These are phyloP conservation scores for Acanthopleura granulata DNA, from an alignment of 2,888 invertebrate species.

Conservation along the genomic window DNA sequence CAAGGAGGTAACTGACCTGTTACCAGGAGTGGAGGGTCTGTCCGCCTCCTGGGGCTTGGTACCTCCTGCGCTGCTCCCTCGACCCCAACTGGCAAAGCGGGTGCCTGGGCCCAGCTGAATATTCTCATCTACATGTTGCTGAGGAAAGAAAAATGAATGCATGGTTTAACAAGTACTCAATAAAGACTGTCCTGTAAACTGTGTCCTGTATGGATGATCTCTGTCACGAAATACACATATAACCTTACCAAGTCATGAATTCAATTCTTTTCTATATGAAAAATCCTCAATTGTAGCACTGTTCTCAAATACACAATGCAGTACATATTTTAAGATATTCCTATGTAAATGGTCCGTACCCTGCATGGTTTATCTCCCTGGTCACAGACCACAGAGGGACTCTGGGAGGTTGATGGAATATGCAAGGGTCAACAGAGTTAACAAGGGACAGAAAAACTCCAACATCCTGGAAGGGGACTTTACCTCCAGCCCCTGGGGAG, in stretches of 20 bases:
- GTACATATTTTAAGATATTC: not conserved
- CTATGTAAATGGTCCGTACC: constrained; percentile 35
- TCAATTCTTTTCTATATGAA: too few species aligned
- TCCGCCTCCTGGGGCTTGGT: constrained; percentile 58
- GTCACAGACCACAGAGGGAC: constrained; percentile 41
- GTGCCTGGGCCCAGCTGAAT: constrained; percentile 68
- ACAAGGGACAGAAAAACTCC: constrained; percentile 32
- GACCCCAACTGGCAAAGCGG: constrained; percentile 61
- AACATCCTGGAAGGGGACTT: constrained; percentile 58
- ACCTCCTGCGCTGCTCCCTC: constrained; percentile 65
- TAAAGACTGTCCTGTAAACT: not conserved
- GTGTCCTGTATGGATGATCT: not conserved
- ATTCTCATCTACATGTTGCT: constrained; percentile 63
- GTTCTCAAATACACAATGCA: too few species aligned
- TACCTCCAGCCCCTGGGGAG: constrained; percentile 42
- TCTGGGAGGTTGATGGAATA: not conserved
- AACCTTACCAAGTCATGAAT: too few species aligned
- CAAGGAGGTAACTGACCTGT: constrained; percentile 49
- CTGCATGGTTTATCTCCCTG: constrained; percentile 58
- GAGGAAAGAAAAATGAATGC: constrained; percentile 27
- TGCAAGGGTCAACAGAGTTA: not conserved
- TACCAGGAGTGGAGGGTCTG: constrained; percentile 51
- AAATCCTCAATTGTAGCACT: too few species aligned
- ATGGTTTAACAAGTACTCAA: too few species aligned
- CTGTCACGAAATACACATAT: too few species aligned